Conservation (phyloP, 1,140 invertebrate species). For the Drosophila murphyi region DNA sequence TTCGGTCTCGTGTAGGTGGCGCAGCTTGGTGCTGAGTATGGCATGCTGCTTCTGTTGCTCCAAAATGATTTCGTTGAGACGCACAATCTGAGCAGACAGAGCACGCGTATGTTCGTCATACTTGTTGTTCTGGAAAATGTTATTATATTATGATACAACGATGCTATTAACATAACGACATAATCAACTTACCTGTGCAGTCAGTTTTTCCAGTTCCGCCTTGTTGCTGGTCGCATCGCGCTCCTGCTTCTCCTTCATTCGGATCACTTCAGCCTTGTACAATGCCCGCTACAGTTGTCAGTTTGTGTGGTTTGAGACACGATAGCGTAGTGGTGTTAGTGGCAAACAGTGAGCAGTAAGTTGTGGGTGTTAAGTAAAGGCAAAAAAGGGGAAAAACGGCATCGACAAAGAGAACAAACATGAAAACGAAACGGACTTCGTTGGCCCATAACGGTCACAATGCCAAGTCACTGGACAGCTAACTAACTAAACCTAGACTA, state of each 20-base stretch:
- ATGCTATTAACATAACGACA: too few relatives aligned
- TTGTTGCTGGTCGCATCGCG: constrained; percentile 55
- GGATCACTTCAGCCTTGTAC: constrained; percentile 85
- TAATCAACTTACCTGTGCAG: constrained; percentile 57
- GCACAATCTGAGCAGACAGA: constrained; percentile 76
- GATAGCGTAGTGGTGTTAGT: constrained; percentile 14
- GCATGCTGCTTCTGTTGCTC: constrained; percentile 76
- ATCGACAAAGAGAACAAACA: constrained; percentile 29
- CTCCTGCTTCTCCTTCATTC: constrained; percentile 84
- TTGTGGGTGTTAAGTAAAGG: constrained; percentile 19
- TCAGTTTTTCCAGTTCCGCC: constrained; percentile 55
- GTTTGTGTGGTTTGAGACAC: constrained; percentile 24
- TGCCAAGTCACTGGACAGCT: not conserved
- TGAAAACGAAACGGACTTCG: constrained; percentile 10
- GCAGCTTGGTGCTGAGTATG: constrained; percentile 70
- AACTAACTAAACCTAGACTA: not conserved
- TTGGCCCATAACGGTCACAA: not conserved
- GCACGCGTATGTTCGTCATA: constrained; percentile 78
- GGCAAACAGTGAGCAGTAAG: constrained; percentile 4
- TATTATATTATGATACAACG: too few relatives aligned
- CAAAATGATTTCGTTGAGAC: constrained; percentile 74
- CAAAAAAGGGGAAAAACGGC: constrained; percentile 28
- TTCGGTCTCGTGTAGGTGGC: constrained; percentile 52
- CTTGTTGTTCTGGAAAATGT: constrained; percentile 57
- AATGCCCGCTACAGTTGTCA: constrained; percentile 77